Evolutionary conservation across 2,888 invertebrate genomes (phyloP).

Genomic region (Deladenus siricidicola): DNA sequence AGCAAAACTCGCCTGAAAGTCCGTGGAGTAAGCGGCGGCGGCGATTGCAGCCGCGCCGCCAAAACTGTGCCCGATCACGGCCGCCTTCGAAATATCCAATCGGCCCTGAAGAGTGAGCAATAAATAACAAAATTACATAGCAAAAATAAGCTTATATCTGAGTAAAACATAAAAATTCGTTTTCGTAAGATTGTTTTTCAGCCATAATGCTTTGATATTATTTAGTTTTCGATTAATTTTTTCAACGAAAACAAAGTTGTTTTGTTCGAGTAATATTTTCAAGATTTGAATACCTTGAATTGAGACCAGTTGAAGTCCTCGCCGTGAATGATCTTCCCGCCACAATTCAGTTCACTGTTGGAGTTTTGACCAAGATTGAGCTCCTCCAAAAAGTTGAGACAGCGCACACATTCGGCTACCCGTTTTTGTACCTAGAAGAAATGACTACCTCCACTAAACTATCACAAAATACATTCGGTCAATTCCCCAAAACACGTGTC

Average conservation of each 20-base stretch:
- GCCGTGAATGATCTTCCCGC: slow-evolving; percentile 43
- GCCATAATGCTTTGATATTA: not conserved
- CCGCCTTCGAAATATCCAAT: slow-evolving; percentile 38
- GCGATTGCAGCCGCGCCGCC: slow-evolving; percentile 63
- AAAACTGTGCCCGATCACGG: slow-evolving; percentile 65
- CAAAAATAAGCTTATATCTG: not conserved
- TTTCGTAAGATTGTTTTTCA: not conserved
- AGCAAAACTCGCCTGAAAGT: slow-evolving; percentile 40
- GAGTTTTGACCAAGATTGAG: slow-evolving; percentile 51
- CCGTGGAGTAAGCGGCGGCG: slow-evolving; percentile 58
- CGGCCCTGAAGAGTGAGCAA: slow-evolving; percentile 22
- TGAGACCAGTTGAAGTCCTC: slow-evolving; percentile 54
- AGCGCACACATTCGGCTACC: slow-evolving; percentile 53
- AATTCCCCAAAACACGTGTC: too few species aligned
- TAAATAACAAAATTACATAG: slow-evolving; percentile 2
- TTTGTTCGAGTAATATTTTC: too few species aligned
- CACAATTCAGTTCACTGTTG: slow-evolving; percentile 9
- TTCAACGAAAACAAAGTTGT: too few species aligned
- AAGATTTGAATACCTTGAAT: slow-evolving; percentile 54
- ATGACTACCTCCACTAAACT: too few species aligned
- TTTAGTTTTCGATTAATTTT: too few species aligned
- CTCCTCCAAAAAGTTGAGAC: slow-evolving; percentile 53
- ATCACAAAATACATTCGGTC: too few species aligned
- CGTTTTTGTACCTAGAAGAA: slow-evolving; percentile 54
- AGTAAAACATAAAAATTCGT: not conserved